A percentile compares a stretch with the other conserved stretches of the same genome.
Conservation (phyloP, 2,888 invertebrate species). For the Cephus sareptanus region DNA sequence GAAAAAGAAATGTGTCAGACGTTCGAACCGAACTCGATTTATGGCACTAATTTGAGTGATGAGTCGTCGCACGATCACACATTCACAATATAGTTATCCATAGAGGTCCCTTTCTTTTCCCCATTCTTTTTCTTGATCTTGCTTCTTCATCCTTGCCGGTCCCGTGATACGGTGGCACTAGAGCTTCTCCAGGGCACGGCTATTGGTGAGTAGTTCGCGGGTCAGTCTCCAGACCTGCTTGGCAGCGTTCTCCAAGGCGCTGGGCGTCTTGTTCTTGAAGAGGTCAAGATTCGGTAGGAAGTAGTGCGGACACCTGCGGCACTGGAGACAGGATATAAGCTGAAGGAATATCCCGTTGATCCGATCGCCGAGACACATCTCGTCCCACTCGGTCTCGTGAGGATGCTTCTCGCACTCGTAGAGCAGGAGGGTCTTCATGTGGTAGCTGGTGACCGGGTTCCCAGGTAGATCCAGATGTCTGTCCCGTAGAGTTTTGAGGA, state of each 20-base stretch:
- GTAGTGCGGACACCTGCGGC: slow-evolving; percentile 93
- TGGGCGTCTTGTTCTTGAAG: slow-evolving; percentile 91
- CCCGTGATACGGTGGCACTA: slow-evolving; percentile 66
- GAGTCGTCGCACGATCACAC: slow-evolving; percentile 32
- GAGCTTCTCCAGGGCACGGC: slow-evolving; percentile 90
- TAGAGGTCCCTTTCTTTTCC: too few species aligned
- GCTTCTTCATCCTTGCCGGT: neutral
- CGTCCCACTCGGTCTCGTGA: slow-evolving; percentile 93
- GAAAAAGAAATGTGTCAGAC: too few species aligned
- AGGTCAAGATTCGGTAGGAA: slow-evolving; percentile 93
- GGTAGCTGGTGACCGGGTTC: slow-evolving; percentile 90
- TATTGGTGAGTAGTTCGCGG: slow-evolving; percentile 90
- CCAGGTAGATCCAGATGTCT: slow-evolving; percentile 88
- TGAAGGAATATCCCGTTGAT: slow-evolving; percentile 95
- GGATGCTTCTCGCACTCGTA: slow-evolving; percentile 98
- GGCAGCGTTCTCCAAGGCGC: slow-evolving; percentile 90
- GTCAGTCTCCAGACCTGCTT: slow-evolving; percentile 94
- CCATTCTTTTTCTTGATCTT: too few species aligned
- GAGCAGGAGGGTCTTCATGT: slow-evolving; percentile 88
- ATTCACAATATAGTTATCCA: slow-evolving; percentile 17
- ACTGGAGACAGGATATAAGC: slow-evolving; percentile 95
- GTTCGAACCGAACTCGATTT: slow-evolving; percentile 10
- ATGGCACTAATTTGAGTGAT: slow-evolving; percentile 32
- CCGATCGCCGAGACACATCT: slow-evolving; percentile 88
- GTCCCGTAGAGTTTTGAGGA: slow-evolving; percentile 90